These are phyloP conservation scores for Archaeoteleia sp. DNA, from an alignment of 2,888 invertebrate genomes.

Conservation along the genomic window DNA sequence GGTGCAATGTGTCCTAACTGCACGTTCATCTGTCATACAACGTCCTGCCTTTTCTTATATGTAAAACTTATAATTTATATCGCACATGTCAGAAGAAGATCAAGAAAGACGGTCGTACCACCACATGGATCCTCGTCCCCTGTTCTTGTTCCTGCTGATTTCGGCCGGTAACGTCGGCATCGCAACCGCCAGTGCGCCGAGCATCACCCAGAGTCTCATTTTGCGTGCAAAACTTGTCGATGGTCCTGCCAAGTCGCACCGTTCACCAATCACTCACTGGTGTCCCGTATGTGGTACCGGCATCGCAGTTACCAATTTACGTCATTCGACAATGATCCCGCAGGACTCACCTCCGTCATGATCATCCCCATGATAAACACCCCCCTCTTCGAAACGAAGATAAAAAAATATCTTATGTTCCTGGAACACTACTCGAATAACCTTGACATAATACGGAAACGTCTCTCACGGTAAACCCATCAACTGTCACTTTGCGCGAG, in stretches of 20 bases:
- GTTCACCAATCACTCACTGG: conserved; percentile 53
- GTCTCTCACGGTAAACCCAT: not conserved
- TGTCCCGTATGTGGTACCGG: conserved; percentile 27
- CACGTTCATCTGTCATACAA: too few relatives aligned
- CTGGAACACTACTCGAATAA: too few relatives aligned
- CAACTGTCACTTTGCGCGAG: conserved; percentile 6
- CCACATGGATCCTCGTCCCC: conserved; percentile 94
- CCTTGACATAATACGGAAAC: not conserved
- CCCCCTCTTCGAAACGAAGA: not conserved
- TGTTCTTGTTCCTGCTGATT: conserved; percentile 77
- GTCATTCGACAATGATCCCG: not conserved
- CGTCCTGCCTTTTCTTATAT: too few relatives aligned
- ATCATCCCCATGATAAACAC: not conserved
- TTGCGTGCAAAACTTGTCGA: conserved; percentile 21
- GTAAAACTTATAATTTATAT: not conserved
- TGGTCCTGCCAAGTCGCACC: conserved; percentile 14
- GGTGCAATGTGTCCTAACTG: too few relatives aligned
- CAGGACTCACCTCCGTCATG: conserved; percentile 13
- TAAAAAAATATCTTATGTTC: too few relatives aligned
- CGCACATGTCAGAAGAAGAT: not conserved
- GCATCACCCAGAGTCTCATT: conserved; percentile 71
- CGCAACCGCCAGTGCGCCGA: conserved; percentile 76
- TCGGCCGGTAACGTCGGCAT: conserved; percentile 75
- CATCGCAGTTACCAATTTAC: conserved; percentile 18
- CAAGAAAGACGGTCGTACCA: conserved; percentile 80